Conservation (phyloP, 2,113 vertebrate genomes). For the Gnathonemus echidnorhynchus region DNA sequence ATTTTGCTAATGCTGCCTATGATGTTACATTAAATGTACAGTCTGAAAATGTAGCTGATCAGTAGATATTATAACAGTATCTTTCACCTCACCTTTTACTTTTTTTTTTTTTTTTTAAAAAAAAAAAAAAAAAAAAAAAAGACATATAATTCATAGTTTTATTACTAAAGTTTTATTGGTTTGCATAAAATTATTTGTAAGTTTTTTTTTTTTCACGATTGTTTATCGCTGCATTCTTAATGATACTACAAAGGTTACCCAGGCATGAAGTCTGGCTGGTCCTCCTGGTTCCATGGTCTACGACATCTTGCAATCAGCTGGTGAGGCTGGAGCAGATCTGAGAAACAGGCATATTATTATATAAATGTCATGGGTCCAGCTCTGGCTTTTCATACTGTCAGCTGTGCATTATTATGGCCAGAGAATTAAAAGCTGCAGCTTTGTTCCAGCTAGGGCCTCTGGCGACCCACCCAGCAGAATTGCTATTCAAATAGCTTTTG, state of each 20-base stretch:
- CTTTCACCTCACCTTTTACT: neutral
- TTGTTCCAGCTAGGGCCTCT: neutral
- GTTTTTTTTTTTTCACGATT: neutral
- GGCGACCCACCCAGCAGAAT: neutral
- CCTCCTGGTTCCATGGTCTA: neutral
- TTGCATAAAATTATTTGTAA: neutral
- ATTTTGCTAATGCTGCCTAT: neutral
- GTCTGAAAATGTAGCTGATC: neutral
- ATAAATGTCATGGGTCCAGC: neutral
- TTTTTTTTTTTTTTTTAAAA: neutral
- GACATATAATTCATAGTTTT: neutral
- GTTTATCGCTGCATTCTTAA: neutral
- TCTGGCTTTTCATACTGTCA: neutral
- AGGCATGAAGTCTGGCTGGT: neutral
- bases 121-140: too few species aligned
- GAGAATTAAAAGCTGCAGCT: slow-evolving; percentile 10
- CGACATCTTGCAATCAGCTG: neutral
- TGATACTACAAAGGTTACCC: neutral
- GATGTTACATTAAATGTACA: neutral
- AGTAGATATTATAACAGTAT: neutral
- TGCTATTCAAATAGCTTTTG: slow-evolving; percentile 9
- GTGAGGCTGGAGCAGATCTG: neutral
- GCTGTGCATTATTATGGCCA: neutral
- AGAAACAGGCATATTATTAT: neutral
- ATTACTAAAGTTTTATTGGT: neutral